phyloP scores from a whole-genome alignment of 2,888 invertebrate species.

The Agrotis clavis region DNA sequence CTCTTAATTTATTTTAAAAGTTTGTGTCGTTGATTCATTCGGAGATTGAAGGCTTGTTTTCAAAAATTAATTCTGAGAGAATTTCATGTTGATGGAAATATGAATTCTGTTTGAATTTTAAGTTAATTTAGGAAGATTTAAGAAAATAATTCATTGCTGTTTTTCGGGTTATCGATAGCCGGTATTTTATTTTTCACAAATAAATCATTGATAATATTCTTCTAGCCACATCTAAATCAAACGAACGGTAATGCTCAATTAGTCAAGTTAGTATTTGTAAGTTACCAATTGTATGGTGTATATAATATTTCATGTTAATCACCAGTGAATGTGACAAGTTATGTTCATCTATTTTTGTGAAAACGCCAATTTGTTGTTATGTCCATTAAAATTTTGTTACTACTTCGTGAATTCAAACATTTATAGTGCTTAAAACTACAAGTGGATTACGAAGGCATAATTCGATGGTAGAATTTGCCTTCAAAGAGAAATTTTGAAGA shows the following conservation, averaged over 20 bases:
- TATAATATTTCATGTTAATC: conserved; percentile 54
- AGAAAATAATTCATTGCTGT: neutral
- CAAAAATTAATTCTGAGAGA: conserved; percentile 15
- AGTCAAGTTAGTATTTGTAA: conserved; percentile 66
- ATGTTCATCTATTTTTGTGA: conserved; percentile 67
- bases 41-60: conserved; percentile 12
- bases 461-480: conserved; percentile 52
- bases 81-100: conserved; percentile 21
- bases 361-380: conserved; percentile 68
- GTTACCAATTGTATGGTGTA: conserved; percentile 63
- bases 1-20: conserved; percentile 32
- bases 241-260: conserved; percentile 64
- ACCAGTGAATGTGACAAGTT: conserved; percentile 68
- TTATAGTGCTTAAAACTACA: conserved; percentile 75
- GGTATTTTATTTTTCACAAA: neutral
- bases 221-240: conserved; percentile 61
- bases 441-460: conserved; percentile 58
- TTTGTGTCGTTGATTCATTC: conserved; percentile 21
- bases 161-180: neutral
- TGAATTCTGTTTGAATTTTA: neutral
- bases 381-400: conserved; percentile 62
- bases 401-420: conserved; percentile 75
- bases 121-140: neutral
- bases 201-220: conserved; percentile 67
- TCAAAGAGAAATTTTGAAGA: conserved; percentile 53